A percentile compares a stretch with the other conserved stretches of the same genome.
These are phyloP conservation scores for Otocyon megalotis DNA, from an alignment of 2,113 vertebrate species.

Conservation along the genomic window DNA sequence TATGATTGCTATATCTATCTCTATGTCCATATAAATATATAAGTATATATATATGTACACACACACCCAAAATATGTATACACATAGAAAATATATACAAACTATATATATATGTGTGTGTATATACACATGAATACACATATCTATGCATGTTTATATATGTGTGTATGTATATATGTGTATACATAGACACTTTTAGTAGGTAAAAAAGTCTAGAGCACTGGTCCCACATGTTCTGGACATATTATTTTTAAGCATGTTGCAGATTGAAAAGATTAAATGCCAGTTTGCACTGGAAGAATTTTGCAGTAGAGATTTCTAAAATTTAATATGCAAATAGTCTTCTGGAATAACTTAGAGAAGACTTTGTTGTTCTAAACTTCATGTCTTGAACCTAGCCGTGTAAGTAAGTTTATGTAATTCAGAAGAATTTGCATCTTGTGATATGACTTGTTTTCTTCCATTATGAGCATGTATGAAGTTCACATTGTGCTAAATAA, in stretches of 20 bases:
- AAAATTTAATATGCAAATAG: not conserved
- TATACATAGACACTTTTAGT: not conserved
- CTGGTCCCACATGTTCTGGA: not conserved
- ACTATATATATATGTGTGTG: not conserved
- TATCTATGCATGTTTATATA: not conserved
- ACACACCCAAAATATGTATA: not conserved
- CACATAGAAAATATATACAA: not conserved
- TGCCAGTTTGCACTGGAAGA: not conserved
- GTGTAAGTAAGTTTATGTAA: not conserved
- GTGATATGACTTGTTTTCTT: slow-evolving; percentile 10
- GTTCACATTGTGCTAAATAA: not conserved
- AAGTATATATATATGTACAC: not conserved
- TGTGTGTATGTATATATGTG: not conserved
- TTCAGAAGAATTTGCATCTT: slow-evolving; percentile 12
- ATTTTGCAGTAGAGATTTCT: not conserved
- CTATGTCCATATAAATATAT: not conserved
- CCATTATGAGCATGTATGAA: not conserved
- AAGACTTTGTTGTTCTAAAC: not conserved
- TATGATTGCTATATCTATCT: not conserved
- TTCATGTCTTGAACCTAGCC: not conserved
- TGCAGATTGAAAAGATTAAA: slow-evolving; percentile 24
- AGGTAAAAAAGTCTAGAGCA: not conserved
- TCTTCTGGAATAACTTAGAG: slow-evolving; percentile 26
- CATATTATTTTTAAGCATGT: not conserved
- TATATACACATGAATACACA: not conserved